These are phyloP conservation scores for Campoplex nolae DNA, from an alignment of 2,888 invertebrate species.

Conservation along the genomic window DNA sequence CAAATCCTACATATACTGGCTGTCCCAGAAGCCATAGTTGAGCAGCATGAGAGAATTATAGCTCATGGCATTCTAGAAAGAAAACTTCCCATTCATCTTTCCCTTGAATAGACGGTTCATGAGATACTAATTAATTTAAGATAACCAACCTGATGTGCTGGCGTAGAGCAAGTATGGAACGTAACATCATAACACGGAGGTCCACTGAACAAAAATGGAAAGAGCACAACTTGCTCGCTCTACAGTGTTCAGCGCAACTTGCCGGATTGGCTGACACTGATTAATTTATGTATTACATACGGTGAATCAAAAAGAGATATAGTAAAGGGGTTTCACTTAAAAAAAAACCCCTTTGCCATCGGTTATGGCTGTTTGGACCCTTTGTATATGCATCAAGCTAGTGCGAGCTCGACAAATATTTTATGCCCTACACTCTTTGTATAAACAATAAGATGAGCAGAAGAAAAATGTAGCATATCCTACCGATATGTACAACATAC, in stretches of 20 bases:
- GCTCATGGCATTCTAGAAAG: not conserved
- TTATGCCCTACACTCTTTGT: conserved; percentile 43
- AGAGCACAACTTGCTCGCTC: not conserved
- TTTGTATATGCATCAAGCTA: conserved; percentile 18
- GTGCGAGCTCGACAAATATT: conserved; percentile 61
- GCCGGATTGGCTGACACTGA: not conserved
- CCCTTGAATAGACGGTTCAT: not conserved
- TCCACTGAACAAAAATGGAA: not conserved
- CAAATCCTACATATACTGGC: conserved; percentile 36
- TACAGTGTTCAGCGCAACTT: not conserved
- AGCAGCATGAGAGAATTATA: not conserved
- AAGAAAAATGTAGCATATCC: conserved; percentile 47
- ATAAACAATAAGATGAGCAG: conserved; percentile 51
- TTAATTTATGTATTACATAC: not conserved
- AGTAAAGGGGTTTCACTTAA: too few species aligned
- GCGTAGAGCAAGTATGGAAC: not conserved
- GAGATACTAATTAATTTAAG: not conserved
- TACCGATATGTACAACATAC: conserved; percentile 32
- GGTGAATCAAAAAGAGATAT: not conserved
- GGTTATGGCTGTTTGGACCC: not conserved
- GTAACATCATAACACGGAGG: not conserved
- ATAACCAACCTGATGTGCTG: not conserved
- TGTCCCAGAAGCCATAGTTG: not conserved
- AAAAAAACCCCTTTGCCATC: too few species aligned
- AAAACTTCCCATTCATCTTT: not conserved